These are phyloP conservation scores for Seira musarum DNA, from an alignment of 2,888 invertebrate species.

Conservation along the genomic window DNA sequence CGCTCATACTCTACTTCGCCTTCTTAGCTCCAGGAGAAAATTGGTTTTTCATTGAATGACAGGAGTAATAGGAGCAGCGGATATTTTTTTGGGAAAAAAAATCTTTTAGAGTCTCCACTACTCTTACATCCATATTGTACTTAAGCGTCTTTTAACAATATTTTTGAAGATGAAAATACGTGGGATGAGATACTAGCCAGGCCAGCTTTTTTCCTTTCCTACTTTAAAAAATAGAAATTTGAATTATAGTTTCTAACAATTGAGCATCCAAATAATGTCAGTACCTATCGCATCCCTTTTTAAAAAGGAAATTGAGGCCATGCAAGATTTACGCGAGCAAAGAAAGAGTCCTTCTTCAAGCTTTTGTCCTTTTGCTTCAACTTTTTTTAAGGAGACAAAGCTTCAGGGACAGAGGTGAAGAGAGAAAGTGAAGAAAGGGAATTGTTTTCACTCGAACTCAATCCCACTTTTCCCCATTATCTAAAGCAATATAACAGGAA, in stretches of 20 bases:
- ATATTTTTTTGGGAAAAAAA: slow-evolving; percentile 6
- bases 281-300: not conserved
- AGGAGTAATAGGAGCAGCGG: slow-evolving; percentile 39
- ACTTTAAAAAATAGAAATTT: not conserved
- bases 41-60: slow-evolving; percentile 62
- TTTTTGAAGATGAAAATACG: not conserved
- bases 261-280: slow-evolving; percentile 12
- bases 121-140: not conserved
- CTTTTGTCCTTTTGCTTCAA: not conserved
- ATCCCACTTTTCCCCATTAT: slow-evolving; percentile 2
- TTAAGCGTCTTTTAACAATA: not conserved
- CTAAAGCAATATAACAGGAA: not conserved
- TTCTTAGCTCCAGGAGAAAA: slow-evolving; percentile 52
- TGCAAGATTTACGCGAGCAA: too few relatives aligned
- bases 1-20: not conserved
- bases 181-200: not conserved
- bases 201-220: not conserved
- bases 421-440: not conserved
- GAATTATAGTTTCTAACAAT: slow-evolving; percentile 8
- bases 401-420: not conserved
- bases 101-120: not conserved
- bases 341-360: not conserved
- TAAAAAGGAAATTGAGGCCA: not conserved
- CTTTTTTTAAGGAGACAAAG: too few relatives aligned
- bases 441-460: not conserved